Percentiles rank a stretch among this genome's conserved stretches.
phyloP scores from a whole-genome alignment of 2,888 invertebrate genomes.

The Ceratothoa steindachneri region DNA sequence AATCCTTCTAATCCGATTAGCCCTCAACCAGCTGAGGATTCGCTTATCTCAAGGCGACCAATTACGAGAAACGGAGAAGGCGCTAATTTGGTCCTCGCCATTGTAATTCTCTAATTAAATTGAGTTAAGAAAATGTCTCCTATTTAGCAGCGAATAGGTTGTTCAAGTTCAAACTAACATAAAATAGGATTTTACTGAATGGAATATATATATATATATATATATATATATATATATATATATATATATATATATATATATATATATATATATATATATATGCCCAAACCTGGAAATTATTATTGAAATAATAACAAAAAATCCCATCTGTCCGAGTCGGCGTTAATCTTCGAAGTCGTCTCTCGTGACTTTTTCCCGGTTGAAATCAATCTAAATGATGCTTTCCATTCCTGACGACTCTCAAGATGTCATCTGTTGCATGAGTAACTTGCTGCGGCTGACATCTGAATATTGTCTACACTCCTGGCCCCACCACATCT shows the following conservation, averaged over 20 bases:
- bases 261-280: slow-evolving; percentile 13
- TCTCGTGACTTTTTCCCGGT: too few relatives aligned
- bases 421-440: too few relatives aligned
- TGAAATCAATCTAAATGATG: too few relatives aligned
- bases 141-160: too few relatives aligned
- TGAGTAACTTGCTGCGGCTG: too few relatives aligned
- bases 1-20: slow-evolving; percentile 4
- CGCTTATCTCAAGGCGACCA: background rate
- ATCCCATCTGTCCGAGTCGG: too few relatives aligned
- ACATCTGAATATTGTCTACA: too few relatives aligned
- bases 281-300: background rate
- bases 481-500: too few relatives aligned
- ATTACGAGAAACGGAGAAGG: background rate
- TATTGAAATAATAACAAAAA: background rate
- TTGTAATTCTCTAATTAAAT: background rate
- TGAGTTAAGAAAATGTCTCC: background rate
- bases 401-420: too few relatives aligned
- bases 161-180: too few relatives aligned
- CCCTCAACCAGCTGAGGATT: background rate
- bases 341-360: too few relatives aligned
- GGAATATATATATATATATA: background rate
- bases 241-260: slow-evolving; percentile 1
- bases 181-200: too few relatives aligned
- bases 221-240: slow-evolving; percentile 14
- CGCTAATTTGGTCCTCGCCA: background rate